Evolutionary conservation across 2,888 invertebrate species (phyloP), one percentile per base, ranked within the genome.

Genomic region (Dasysyrphus albostriatus): DNA sequence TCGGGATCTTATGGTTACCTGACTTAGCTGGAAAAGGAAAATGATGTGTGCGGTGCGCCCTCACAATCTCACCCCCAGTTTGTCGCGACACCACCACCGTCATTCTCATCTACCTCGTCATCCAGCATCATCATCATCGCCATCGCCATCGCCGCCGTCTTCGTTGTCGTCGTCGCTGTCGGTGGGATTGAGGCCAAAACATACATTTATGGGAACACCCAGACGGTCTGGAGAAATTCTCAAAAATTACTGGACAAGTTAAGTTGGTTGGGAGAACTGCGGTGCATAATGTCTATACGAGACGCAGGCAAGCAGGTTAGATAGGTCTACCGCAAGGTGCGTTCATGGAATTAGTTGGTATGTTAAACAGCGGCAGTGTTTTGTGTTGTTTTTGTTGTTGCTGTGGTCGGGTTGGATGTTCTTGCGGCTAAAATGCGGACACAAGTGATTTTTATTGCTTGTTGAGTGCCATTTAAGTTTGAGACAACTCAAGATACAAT

Each of bases 251-350:
- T n/a, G 54, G 54, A 54, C 51, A 54, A 29, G 51, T 51, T 51
- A 24, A 29, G 14, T 12, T 29, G 0, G 42, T 73, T 59, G 47
- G 24, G 63, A 54, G 54, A 59, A 59, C 16, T 4, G 37, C 39
- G 51, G 19, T 29, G 65, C 39, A 34, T 54, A 7, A 7, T 42
- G 24, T n/a, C 29, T 44, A 54, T 5, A 9, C n/a, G 9, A 47
- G 32, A 63, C 58, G 19, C 77, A 32, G 42, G 58, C 77, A 70
- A 74, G 82, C 85, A 85, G 85, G 85, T 85, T 77, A 82, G 73
- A 82, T 82, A 61, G 82, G 82, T 85, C 82, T 82, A 78, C 83
- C 83, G 87, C 78, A 87, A 83, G 87, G 87, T 87, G 87, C 87
- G 87, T 87, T 87, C 87, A 87, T 24, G 75, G 87, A 87, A 87